Percentiles rank a stretch among this genome's conserved stretches.
Evolutionary conservation across 1,140 invertebrate genomes (phyloP).

Genomic region (Drosophila orena): DNA sequence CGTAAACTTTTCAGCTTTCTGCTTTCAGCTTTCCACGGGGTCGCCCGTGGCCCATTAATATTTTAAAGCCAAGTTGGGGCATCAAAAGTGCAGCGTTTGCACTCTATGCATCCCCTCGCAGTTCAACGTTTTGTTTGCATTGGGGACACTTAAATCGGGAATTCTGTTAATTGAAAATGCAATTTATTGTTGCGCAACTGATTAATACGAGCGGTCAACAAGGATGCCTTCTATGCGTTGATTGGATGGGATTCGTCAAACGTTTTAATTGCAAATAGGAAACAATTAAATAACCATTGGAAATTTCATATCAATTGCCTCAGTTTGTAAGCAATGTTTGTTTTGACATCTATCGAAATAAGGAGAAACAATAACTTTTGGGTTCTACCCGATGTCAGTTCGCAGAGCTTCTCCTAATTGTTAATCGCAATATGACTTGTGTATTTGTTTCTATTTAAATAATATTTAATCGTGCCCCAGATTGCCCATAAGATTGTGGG

Average conservation of each 20-base stretch:
- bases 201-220: slow-evolving; percentile 33
- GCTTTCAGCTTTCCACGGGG: slow-evolving; percentile 59
- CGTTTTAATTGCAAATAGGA: slow-evolving; percentile 48
- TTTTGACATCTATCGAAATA: background rate
- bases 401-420: too few relatives aligned
- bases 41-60: slow-evolving; percentile 52
- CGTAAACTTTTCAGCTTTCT: slow-evolving; percentile 63
- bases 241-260: slow-evolving; percentile 25
- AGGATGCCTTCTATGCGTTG: slow-evolving; percentile 5
- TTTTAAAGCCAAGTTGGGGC: slow-evolving; percentile 42
- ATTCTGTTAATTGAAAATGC: slow-evolving; percentile 55
- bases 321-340: background rate
- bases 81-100: slow-evolving; percentile 49
- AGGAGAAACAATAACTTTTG: too few relatives aligned
- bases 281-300: slow-evolving; percentile 45
- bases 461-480: too few relatives aligned
- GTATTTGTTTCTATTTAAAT: too few relatives aligned
- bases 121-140: slow-evolving; percentile 2
- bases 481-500: too few relatives aligned
- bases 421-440: slow-evolving; percentile 63
- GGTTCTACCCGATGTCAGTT: too few relatives aligned
- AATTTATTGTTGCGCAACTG: slow-evolving; percentile 52
- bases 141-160: slow-evolving; percentile 33
- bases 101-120: background rate
- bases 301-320: slow-evolving; percentile 49